Evolutionary conservation across 2,113 vertebrate species (phyloP), one percentile per base, ranked within the genome.

Genomic region (Rattus rattus): DNA sequence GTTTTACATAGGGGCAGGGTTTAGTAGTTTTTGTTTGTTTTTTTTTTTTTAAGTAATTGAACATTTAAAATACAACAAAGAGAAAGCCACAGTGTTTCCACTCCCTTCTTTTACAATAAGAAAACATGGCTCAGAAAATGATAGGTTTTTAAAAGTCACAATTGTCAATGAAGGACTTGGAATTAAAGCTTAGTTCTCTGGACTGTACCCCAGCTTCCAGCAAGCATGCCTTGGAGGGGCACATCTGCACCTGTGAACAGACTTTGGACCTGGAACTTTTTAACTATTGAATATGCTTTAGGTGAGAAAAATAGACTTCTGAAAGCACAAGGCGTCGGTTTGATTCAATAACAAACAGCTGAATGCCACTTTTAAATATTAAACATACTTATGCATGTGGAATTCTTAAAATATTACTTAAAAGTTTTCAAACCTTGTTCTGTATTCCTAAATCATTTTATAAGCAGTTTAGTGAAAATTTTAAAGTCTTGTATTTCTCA

Each of bases 381-480:
- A 95, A 90, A 59, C n/a, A 28, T 88, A 63, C 95, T 89, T 72
- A 87, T 76, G 83, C 39, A 93, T 95, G 91, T 67, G 28, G 67
- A 96, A 96, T 65, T 70, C 63, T 90, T 92, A 91, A 83, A 94
- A 95, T 75, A 87, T 87, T 69, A 67, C 63, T 63, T 83, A 93
- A 95, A 86, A 92, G 91, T 94, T 96, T 96, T 94, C 36, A 94
- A 94, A 85, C 72, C 30, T 93, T 80, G 17, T 24, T 86, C 59
- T 93, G 75, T 92, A 94, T 92, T 92, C 95, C 91, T 84, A 65
- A 96, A 92, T 88, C 11, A 3, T 30, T 91, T 80, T 91, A 30
- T 59, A 90, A 89, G 92, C 87, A 90, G 75, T 77, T 86, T 61
- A 59, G 81, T 47, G 13, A 92, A 61, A 88, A 84, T 94, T 92